Conservation (phyloP, 2,113 vertebrate genomes). For the Nibea albiflora region DNA sequence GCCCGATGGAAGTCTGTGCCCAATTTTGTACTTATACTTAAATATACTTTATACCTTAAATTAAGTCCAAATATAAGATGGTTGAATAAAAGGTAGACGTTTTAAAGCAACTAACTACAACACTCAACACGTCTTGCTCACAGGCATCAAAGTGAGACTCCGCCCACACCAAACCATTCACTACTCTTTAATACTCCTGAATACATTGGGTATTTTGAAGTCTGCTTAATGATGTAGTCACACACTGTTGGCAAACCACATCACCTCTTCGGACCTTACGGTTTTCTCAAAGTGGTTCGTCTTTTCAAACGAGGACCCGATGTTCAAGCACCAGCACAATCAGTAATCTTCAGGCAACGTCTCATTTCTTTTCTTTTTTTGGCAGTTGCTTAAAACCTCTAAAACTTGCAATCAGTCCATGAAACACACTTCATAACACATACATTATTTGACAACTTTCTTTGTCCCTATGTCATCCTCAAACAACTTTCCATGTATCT, state of each 20-base stretch:
- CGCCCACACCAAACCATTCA: neutral
- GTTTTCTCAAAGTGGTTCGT: slow-evolving; percentile 9
- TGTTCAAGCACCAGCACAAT: neutral
- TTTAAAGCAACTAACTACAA: neutral
- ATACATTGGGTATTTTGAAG: slow-evolving; percentile 1
- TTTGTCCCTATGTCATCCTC: no score
- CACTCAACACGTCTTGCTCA: neutral
- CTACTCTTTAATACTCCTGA: neutral
- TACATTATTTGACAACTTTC: neutral
- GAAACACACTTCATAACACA: neutral
- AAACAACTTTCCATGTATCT: slow-evolving; percentile 4
- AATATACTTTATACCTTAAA: no score
- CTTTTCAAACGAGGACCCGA: neutral
- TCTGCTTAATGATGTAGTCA: neutral
- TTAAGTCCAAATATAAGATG: no score
- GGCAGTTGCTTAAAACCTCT: neutral
- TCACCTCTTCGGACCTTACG: neutral
- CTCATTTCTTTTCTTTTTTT: neutral
- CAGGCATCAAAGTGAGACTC: neutral
- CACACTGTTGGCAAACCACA: neutral
- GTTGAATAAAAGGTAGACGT: neutral
- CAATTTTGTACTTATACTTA: neutral
- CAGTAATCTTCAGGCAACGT: neutral
- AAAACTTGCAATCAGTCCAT: neutral
- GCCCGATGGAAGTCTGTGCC: neutral